Percentiles rank a stretch among this genome's conserved stretches.
Conservation (phyloP, 92 coral and sea anemone species). For the Palythoa heliodiscus region DNA sequence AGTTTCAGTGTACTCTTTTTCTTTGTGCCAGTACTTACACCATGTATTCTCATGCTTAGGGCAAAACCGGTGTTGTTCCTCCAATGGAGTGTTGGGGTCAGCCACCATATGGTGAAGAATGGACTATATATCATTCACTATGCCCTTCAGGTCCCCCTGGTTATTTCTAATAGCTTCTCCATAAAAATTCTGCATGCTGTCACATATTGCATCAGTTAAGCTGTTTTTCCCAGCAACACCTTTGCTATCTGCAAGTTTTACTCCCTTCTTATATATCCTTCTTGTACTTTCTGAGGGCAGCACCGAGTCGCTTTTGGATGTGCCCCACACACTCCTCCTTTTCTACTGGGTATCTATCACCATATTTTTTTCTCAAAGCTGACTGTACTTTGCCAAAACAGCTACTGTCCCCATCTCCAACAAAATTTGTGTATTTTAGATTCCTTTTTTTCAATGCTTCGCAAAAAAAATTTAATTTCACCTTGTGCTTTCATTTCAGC, state of each 20-base stretch:
- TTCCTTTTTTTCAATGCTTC: background rate
- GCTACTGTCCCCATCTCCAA: constrained; percentile 1
- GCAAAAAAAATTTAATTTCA: background rate
- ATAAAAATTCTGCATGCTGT: constrained; percentile 45
- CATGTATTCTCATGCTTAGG: constrained; percentile 51
- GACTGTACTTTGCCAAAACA: background rate
- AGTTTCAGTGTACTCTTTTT: constrained; percentile 28
- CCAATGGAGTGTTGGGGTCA: constrained; percentile 21
- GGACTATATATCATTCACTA: constrained; percentile 50
- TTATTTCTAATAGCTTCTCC: constrained; percentile 49
- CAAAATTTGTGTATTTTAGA: background rate
- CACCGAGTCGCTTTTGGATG: background rate
- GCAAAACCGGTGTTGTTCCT: constrained; percentile 49
- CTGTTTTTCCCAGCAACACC: constrained; percentile 52
- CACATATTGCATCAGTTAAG: constrained; percentile 50
- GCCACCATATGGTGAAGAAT: constrained; percentile 53
- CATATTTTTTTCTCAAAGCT: background rate
- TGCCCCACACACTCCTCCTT: background rate
- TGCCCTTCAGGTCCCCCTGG: constrained; percentile 42
- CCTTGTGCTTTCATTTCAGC: constrained; percentile 51
- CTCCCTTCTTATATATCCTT: constrained; percentile 44
- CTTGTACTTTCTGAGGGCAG: constrained; percentile 45
- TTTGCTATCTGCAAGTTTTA: constrained; percentile 46
- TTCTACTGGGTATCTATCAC: background rate
- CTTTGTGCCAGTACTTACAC: constrained; percentile 61